Conservation (phyloP, 2,888 invertebrate species). For the Rotaria socialis region DNA sequence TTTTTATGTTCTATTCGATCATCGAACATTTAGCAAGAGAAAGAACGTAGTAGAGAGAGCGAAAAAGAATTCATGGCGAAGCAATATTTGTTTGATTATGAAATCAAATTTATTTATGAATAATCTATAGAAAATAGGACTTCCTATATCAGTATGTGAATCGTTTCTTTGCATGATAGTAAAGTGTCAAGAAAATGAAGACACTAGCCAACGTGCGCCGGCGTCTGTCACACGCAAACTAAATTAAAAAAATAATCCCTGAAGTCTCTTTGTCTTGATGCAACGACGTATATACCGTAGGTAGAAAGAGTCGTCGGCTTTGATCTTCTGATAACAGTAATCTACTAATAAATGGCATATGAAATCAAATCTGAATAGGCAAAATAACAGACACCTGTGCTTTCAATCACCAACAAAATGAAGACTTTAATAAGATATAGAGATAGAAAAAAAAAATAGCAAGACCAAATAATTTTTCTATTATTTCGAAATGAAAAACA, state of each 20-base stretch:
- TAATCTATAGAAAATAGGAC: not conserved
- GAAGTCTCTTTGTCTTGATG: not conserved
- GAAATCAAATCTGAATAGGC: not conserved
- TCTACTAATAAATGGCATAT: constrained; percentile 23
- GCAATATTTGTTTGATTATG: not conserved
- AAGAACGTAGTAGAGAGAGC: too few species aligned
- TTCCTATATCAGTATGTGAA: not conserved
- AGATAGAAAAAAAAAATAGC: not conserved
- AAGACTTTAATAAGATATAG: not conserved
- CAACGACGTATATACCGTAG: not conserved
- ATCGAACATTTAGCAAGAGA: not conserved
- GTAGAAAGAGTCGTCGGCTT: not conserved
- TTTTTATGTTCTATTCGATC: not conserved
- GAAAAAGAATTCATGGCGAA: too few species aligned
- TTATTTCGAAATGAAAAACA: not conserved
- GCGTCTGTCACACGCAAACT: not conserved
- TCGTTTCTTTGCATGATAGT: constrained; percentile 17
- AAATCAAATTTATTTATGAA: not conserved
- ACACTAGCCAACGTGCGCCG: not conserved
- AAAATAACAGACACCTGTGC: not conserved
- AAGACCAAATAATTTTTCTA: not conserved
- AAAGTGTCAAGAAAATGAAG: not conserved
- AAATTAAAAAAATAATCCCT: not conserved
- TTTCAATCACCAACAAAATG: not conserved
- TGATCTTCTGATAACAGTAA: constrained; percentile 1